Evolutionary conservation across 2,888 invertebrate genomes (phyloP), one percentile per base, ranked within the genome.

Genomic region (Stenolophus ochropezus): DNA sequence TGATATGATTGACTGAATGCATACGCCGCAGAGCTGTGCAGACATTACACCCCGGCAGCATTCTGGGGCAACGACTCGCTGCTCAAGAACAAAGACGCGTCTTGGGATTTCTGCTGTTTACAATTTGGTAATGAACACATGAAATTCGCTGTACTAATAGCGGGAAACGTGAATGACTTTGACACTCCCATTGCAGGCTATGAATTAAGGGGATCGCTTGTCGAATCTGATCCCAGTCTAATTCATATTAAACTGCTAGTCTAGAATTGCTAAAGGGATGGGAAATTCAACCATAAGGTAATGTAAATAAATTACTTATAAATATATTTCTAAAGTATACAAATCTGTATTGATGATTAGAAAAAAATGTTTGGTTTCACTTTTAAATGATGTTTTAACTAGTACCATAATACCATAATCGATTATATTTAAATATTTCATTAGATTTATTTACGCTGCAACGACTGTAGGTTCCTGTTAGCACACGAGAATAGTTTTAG

Each of bases 101-200:
- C 42, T 49, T 49, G 23, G 73, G 73, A 73, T 73, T 73, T 73
- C 49, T 23, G 73, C 73, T 49, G 42, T 73, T 73, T 73, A 20
- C 47, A 71, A 1, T 71, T 49, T 73, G 73, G 21, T 73, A 73
- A 73, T 73, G 73, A 49, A 42, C 23, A 73, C 73, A 73, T 73
- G 47, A 49, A 73, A 73, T 49, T 42, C 73, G 16, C 42, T 71
- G 6, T 47, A 47, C 42, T 47, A 47, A 71, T 61, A 61, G 25
- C 14, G 21, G 61, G 25, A 61, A 58, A 23, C 61, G 4, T 14
- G 61, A 61, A 61, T 61, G 61, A 61, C 61, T 61, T 61, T 61
- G 61, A 27, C 61, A 61, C 61, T 25, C n/a, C 61, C 25, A 61
- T 1, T 61, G 14, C 25, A n/a, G 21, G n/a, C 2, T 58, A 58